Base-by-base conservation (phyloP, 2,113 vertebrate genomes). In the Hypocryptadius cinnamomeus region DNA sequence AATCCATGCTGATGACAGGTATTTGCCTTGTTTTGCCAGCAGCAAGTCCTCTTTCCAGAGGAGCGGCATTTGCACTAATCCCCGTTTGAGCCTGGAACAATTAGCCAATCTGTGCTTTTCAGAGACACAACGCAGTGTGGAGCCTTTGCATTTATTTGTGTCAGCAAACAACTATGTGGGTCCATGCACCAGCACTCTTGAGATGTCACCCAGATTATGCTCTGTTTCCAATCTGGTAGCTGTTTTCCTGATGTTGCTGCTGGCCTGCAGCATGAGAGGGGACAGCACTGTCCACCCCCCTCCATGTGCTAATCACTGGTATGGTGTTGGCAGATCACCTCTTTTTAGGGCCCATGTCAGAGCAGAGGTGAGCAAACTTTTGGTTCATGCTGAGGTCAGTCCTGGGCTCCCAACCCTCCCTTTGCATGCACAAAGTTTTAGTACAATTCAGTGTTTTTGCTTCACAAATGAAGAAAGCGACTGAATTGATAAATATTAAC, bases 1-100 rank as follows among this genome's bases (percentile, higher is more conserved):
- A 92, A 91, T 89, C 79, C 13, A 0, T 51, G 71, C 71, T 48
- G 93, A 85, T 96, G 95, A 93, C 93, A 96, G 95, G 93, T 95
- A 95, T 96, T 96, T 91, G 87, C 88, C 82, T 93, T 94, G 93
- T 92, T 96, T 95, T 96, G 96, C 96, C 94, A 96, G 63, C 94
- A 95, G 76, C 81, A 70, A 91, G 74, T 83, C 60, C 69, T 78
- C 93, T 80, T 95, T 90, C 87, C 91, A 94, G 80, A 91, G 79
- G 63, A 87, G 63, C 0, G 31, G 85, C 91, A 92, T 96, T 91
- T 92, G 87, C 93, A 66, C 85, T 96, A 96, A 96, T 94, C 96
- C 91, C 87, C n/a, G 1, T 85, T 83, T 91, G 89, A 96, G 93
- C 92, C 87, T 37, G 70, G 80, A 77, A 93, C 93, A 96, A 93